Conservation (phyloP, 2,797 vertebrate genomes). For the Meriones psammophilus region DNA sequence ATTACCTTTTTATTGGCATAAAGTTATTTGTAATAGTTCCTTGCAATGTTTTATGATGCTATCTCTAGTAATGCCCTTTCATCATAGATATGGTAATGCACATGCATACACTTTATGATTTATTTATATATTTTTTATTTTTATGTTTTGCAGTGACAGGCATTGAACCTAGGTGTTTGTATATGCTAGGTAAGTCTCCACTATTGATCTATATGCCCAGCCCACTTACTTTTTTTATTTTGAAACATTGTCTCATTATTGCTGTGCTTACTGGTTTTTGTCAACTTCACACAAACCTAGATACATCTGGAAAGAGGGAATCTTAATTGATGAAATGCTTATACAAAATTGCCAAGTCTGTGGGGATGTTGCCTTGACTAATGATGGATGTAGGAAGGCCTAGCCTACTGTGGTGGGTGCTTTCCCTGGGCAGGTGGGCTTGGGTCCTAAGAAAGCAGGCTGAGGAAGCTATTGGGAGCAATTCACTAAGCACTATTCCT, state of each 20-base stretch:
- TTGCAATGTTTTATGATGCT: neutral
- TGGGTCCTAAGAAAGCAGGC: neutral
- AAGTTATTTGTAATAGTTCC: constrained; percentile 9
- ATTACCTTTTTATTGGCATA: constrained; percentile 15
- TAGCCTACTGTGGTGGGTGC: no score
- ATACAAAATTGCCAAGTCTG: neutral
- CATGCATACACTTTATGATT: neutral
- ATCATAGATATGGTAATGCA: neutral
- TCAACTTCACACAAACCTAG: neutral
- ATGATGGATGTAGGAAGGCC: neutral
- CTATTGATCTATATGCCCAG: neutral
- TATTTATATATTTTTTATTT: neutral
- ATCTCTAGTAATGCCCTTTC: neutral
- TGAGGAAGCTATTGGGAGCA: neutral
- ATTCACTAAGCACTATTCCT: neutral
- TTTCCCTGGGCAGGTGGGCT: neutral
- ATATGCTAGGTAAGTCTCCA: neutral
- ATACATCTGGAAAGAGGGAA: neutral
- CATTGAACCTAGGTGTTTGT: neutral
- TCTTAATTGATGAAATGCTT: neutral
- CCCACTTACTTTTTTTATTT: neutral
- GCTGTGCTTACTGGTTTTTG: neutral
- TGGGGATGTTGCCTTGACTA: neutral
- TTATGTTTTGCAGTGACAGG: neutral
- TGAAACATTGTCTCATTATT: neutral